Evolutionary conservation across 2,888 invertebrate genomes (phyloP).

Genomic region (Cabera pusaria): DNA sequence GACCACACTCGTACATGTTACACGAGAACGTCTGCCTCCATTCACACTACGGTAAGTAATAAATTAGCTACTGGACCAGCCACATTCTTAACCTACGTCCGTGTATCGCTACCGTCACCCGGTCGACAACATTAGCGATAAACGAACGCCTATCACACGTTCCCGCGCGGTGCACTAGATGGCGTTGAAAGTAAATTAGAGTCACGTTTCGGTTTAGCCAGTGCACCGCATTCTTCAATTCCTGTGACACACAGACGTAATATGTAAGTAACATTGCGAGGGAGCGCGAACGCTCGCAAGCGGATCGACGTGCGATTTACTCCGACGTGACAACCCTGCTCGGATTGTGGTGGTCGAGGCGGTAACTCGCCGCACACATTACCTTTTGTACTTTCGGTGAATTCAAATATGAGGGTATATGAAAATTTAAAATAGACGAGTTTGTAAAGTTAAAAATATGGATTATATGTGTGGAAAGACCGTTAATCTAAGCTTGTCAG

Average conservation of each 20-base stretch:
- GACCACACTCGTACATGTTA: conserved; percentile 44
- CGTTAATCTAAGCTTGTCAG: too few species aligned
- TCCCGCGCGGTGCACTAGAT: too few species aligned
- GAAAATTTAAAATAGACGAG: too few species aligned
- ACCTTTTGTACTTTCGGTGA: conserved; percentile 20
- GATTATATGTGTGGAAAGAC: too few species aligned
- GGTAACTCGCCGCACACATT: conserved; percentile 7
- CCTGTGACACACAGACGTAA: conserved; percentile 3
- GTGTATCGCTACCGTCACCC: conserved; percentile 32
- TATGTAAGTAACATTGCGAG: conserved; percentile 10
- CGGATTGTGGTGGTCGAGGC: conserved; percentile 10
- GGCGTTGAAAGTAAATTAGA: too few species aligned
- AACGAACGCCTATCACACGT: conserved; percentile 9
- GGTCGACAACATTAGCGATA: conserved; percentile 6
- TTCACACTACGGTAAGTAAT: conserved; percentile 31
- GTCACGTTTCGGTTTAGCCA: not conserved
- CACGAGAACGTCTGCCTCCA: conserved; percentile 39
- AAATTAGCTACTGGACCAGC: conserved; percentile 48
- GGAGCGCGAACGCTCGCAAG: conserved; percentile 11
- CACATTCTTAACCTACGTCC: conserved; percentile 46
- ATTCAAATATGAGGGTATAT: too few species aligned
- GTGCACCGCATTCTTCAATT: conserved; percentile 2
- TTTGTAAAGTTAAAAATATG: too few species aligned
- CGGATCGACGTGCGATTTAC: conserved; percentile 7
- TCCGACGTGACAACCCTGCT: conserved; percentile 8